Conservation (phyloP, 2,113 vertebrate genomes). For the Oncorhynchus nerka region DNA sequence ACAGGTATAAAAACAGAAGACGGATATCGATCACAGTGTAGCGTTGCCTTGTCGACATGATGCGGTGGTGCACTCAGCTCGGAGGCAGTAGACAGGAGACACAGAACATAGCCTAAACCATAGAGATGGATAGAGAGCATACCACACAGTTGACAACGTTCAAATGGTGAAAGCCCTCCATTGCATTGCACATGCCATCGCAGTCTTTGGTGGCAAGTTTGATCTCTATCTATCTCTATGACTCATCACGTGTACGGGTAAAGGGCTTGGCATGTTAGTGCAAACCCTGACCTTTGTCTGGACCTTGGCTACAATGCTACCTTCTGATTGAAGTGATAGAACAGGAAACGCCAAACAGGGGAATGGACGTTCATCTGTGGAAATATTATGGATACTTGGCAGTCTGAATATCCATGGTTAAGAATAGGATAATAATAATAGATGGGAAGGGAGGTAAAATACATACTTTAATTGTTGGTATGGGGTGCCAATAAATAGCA, state of each 20-base stretch:
- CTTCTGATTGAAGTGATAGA: background rate
- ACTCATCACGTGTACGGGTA: background rate
- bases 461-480: background rate
- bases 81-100: constrained; percentile 9
- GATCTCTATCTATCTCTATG: no score
- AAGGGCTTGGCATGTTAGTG: background rate
- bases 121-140: background rate
- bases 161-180: background rate
- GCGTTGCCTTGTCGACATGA: background rate
- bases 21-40: constrained; percentile 10
- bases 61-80: constrained; percentile 5
- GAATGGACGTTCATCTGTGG: constrained; percentile 3
- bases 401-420: background rate
- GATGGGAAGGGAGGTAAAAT: background rate
- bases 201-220: no score
- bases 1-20: constrained; percentile 20
- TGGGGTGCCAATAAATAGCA: background rate
- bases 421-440: background rate
- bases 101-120: background rate
- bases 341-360: constrained; percentile 9
- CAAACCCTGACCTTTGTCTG: background rate
- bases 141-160: background rate
- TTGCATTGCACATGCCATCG: no score
- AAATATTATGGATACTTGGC: background rate
- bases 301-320: constrained; percentile 9